Evolutionary conservation across 2,113 vertebrate genomes (phyloP).

Genomic region (Larimichthys polyactis): DNA sequence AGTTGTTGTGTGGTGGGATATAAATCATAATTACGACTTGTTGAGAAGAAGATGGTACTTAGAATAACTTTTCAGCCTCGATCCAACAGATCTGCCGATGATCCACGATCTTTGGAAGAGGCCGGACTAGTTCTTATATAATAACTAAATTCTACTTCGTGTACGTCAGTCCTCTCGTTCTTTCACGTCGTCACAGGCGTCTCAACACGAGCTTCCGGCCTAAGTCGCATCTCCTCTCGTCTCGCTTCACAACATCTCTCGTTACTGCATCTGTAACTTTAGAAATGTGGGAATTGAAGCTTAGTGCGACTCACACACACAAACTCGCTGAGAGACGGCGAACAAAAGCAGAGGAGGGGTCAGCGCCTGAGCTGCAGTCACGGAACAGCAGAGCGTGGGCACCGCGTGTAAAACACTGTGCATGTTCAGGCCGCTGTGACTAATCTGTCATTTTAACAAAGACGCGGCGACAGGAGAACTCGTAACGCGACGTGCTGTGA

Average conservation of each 20-base stretch:
- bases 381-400: conserved; percentile 50
- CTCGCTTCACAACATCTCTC: not conserved
- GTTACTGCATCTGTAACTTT: conserved; percentile 50
- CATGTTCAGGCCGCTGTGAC: conserved; percentile 1
- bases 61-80: no score
- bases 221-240: not conserved
- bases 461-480: conserved; percentile 17
- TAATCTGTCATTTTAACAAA: conserved; percentile 20
- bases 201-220: not conserved
- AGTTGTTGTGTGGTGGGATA: no score
- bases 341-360: conserved; percentile 55
- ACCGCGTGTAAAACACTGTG: conserved; percentile 25
- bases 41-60: no score
- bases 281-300: conserved; percentile 60
- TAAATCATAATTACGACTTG: no score
- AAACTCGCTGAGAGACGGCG: not conserved
- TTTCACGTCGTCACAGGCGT: no score
- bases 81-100: no score
- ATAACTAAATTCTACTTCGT: no score
- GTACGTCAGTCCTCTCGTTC: no score
- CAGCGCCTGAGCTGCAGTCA: conserved; percentile 49
- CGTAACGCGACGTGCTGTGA: conserved; percentile 21
- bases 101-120: no score
- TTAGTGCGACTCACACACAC: not conserved
- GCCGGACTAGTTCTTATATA: no score